Base-by-base conservation (phyloP, 1,140 invertebrate genomes). In the Brachionus koreanus region DNA sequence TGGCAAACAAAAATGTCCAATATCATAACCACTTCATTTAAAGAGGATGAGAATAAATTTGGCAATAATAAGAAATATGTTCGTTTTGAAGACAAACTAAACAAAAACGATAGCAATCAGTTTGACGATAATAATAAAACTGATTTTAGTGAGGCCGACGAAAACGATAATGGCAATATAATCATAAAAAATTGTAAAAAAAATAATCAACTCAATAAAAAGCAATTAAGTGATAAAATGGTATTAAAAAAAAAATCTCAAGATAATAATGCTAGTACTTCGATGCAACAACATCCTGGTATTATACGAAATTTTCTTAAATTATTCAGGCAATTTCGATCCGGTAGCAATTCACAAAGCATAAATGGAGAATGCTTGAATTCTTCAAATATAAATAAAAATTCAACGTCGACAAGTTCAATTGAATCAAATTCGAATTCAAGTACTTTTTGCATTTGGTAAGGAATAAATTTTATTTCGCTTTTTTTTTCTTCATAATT, bases 1-100 rank as follows among this genome's bases (percentile, higher is more conserved):
- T 33, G 63, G 33, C 33, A 3, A 13, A 6, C 25, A 35, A 72
- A 39, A 72, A 72, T 72, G 67, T 35, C 67, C 33, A 39, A 42
- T 42, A 5, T 42, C 7, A 23, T 39, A 42, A 19, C n/a, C 16
- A 57, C n/a, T 57, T 72, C 25, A 35, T 35, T 23, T 42, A 72
- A 42, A 42, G 67, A 72, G 19, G 67, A 72, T 72, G 33, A 72
- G 67, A 42, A 39, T 23, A 37, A 72, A 35, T 19, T 57, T 19
- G 49, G 49, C 16, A 57, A 57, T 23, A 72, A 72, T 23, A 72
- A 72, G 37, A 72, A 72, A 72, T 72, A 33, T 16, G 67, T 72
- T 0, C 67, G 67, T 43, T 72, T 72, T n/a, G 67, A 72, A n/a
- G 67, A 72, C 37, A 72, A 39, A 16, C 5, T 39, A 39, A 72